Evolutionary conservation across 2,113 vertebrate species (phyloP), one percentile per base, ranked within the genome.

Genomic region (Oenanthe oenanthe): DNA sequence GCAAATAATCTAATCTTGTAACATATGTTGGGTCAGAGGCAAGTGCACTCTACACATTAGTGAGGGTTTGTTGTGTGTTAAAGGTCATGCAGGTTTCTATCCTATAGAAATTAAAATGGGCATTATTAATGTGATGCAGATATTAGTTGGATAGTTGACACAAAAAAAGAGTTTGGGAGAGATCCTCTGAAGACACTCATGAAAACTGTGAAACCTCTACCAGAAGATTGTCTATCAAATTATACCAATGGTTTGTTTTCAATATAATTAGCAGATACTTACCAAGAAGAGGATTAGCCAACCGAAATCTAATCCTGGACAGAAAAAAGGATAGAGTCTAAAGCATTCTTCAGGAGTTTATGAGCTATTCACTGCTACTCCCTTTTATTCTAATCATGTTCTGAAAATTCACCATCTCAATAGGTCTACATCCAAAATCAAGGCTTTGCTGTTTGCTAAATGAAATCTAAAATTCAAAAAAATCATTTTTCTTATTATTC

Each of bases 11-110:
- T 63, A 7, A 20, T 36, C 32, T 21, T 58, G 8, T 36, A 48
- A 36, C 1, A 2, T 19, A 16, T 7, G 3, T 34, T 40, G n/a
- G 18, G 22, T 66, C 74, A 63, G 13, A 50, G 1, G 0, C 26
- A 75, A 68, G 7, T 18, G 26, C 16, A 20, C 19, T 24, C n/a
- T 48, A 24, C 19, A 31, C 8, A 3, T 19, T 45, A 76, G 32
- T 2, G 6, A 53, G 50, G 14, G 5, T 74, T 85, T 88, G 42
- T 20, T 82, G 26, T 36, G 10, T 70, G 21, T 29, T 50, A 47
- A 75, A 85, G 13, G 9, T 67, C 2, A 0, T 45, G 21, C 14
- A 53, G 9, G 20, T 62, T 75, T 85, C 57, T 36, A 50, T 7
- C 9, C 9, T 19, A 34, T 12, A 15, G 20, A 65, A 65, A 61